These are phyloP conservation scores for Campylomormyrus tamandua DNA, from an alignment of 2,113 vertebrate species.

Conservation along the genomic window DNA sequence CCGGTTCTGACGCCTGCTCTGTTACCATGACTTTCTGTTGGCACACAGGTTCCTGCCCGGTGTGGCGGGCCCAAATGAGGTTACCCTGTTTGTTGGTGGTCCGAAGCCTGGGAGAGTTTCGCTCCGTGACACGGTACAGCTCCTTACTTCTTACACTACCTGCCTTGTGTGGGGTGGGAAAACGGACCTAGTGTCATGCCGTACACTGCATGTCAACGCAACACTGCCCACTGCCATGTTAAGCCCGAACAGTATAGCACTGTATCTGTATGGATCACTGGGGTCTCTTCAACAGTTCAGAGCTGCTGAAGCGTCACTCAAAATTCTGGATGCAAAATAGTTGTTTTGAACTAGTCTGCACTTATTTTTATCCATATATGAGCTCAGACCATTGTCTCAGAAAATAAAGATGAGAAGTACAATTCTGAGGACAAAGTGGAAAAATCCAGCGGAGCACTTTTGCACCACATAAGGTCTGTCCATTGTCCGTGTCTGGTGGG, in stretches of 20 bases:
- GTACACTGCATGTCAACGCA: constrained; percentile 38
- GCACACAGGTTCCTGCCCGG: background rate
- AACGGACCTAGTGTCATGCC: constrained; percentile 47
- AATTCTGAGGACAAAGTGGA: background rate
- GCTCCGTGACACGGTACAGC: constrained; percentile 57
- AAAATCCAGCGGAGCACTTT: background rate
- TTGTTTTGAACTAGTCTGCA: background rate
- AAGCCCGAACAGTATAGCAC: background rate
- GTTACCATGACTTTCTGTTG: background rate
- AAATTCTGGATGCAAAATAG: background rate
- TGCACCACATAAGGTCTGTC: background rate
- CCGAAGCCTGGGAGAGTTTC: constrained; percentile 60
- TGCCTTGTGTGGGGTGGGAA: constrained; percentile 40
- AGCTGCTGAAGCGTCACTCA: background rate
- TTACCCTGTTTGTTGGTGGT: constrained; percentile 38
- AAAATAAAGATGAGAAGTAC: background rate
- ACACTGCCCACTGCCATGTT: constrained; percentile 6
- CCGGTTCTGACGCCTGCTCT: background rate
- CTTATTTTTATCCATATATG: background rate
- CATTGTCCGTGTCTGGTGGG: background rate
- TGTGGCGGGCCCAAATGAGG: background rate
- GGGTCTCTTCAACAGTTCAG: background rate
- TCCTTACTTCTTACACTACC: constrained; percentile 52
- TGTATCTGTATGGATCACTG: background rate
- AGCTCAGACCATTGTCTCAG: background rate